Evolutionary conservation across 2,113 vertebrate species (phyloP), one percentile per base, ranked within the genome.

Genomic region (Rhineura floridana): DNA sequence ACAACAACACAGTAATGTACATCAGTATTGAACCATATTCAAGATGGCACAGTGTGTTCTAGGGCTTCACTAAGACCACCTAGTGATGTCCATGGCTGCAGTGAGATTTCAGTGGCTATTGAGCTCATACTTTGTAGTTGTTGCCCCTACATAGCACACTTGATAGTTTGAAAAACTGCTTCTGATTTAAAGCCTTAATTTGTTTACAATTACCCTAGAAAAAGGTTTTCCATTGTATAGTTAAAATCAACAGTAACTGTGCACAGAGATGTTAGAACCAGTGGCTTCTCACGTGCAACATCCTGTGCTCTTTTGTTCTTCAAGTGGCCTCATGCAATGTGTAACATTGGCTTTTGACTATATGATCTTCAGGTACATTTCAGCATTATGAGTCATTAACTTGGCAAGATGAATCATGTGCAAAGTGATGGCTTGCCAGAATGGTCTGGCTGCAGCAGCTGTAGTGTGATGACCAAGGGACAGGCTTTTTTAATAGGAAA

Each of bases 351-450:
- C n/a, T 70, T 87, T 80, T n/a, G 48, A 70, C 44, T 83, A 42
- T 36, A 65, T 62, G 72, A 39, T 70, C 55, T 83, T 83, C 75
- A 88, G 79, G 52, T 87, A 28, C 67, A 48, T 76, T 73, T 88
- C 55, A 75, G 79, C 65, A 83, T 50, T 76, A 65, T 82, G 87
- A 88, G 67, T 88, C 79, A 77, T 77, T 50, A 76, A 88, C n/a
- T 67, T 83, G 87, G 55, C 55, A 88, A 65, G 55, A 76, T 83
- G 59, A 83, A 83, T 83, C 87, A 83, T 82, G 70, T 83, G 44
- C 55, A 39, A 13, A 48, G 1, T 80, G 78, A 76, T 81, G 42
- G 48, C 46, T 59, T 87, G 78, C 67, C 52, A 63, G 69, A 44
- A 36, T 48, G 39, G 70, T 76, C 55, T 65, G 52, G 59, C 80